Evolutionary conservation across 2,797 vertebrate species (phyloP).

Genomic region (Acanthurus lineatus): DNA sequence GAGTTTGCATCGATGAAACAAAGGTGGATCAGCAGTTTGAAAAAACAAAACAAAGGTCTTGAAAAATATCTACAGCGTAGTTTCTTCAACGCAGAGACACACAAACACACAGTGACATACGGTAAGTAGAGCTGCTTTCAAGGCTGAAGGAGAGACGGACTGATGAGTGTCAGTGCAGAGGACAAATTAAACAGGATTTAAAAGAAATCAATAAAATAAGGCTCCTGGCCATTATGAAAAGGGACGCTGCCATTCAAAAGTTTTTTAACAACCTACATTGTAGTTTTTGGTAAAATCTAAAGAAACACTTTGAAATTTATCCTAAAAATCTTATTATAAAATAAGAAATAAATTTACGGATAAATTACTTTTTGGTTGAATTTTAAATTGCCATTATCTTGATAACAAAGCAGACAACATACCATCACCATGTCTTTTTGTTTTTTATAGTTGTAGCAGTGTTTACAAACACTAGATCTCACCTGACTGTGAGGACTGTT

Average conservation of each 20-base stretch:
- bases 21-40: slow-evolving; percentile 14
- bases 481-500: slow-evolving; percentile 2
- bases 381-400: neutral
- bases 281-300: slow-evolving; percentile 23
- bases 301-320: slow-evolving; percentile 4
- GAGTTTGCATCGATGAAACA: slow-evolving; percentile 25
- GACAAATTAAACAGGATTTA: slow-evolving; percentile 55
- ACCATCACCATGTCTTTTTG: neutral
- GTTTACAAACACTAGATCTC: slow-evolving; percentile 4
- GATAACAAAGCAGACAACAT: neutral
- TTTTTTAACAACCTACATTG: slow-evolving; percentile 4
- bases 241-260: slow-evolving; percentile 43
- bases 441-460: slow-evolving; percentile 9
- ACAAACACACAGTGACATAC: slow-evolving; percentile 51
- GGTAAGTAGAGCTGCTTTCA: slow-evolving; percentile 39
- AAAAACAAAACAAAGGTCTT: slow-evolving; percentile 48
- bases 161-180: slow-evolving; percentile 68
- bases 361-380: slow-evolving; percentile 5
- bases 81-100: slow-evolving; percentile 50
- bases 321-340: slow-evolving; percentile 12
- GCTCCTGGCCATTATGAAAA: slow-evolving; percentile 33
- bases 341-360: slow-evolving; percentile 1
- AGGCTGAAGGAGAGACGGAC: slow-evolving; percentile 34
- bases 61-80: slow-evolving; percentile 38
- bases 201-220: slow-evolving; percentile 56